phyloP scores from a whole-genome alignment of 2,113 vertebrate genomes.

The Lepus americanus region DNA sequence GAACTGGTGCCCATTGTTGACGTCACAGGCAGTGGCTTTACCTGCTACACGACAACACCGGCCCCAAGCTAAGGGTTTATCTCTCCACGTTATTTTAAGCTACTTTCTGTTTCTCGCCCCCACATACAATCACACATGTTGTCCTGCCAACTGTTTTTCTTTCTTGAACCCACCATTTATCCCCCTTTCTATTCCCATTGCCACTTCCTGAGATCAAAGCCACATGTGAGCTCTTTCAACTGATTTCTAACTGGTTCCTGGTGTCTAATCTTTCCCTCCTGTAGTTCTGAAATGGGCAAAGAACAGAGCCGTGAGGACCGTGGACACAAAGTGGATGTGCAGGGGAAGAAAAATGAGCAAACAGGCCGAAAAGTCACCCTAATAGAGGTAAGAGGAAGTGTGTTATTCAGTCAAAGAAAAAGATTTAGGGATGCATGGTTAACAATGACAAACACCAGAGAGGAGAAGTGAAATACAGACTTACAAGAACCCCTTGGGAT shows the following conservation, averaged over 20 bases:
- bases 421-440: background rate
- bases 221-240: background rate
- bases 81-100: background rate
- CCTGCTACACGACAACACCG: no score
- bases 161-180: background rate
- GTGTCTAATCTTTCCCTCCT: background rate
- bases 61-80: background rate
- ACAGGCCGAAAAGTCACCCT: constrained; percentile 1
- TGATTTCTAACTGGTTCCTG: background rate
- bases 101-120: background rate
- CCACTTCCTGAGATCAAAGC: background rate
- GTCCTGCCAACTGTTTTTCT: background rate
- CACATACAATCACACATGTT: background rate
- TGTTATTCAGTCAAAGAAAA: background rate
- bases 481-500: background rate
- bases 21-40: no score
- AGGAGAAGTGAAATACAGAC: background rate
- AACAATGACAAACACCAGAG: background rate
- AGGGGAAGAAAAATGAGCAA: constrained; percentile 30
- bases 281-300: constrained; percentile 32
- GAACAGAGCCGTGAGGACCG: background rate
- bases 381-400: constrained; percentile 65
- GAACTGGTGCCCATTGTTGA: no score
- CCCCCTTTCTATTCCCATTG: background rate
- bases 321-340: background rate